Base-by-base conservation (phyloP, 1,140 invertebrate species). In the Yoshiicerus persimilis region DNA sequence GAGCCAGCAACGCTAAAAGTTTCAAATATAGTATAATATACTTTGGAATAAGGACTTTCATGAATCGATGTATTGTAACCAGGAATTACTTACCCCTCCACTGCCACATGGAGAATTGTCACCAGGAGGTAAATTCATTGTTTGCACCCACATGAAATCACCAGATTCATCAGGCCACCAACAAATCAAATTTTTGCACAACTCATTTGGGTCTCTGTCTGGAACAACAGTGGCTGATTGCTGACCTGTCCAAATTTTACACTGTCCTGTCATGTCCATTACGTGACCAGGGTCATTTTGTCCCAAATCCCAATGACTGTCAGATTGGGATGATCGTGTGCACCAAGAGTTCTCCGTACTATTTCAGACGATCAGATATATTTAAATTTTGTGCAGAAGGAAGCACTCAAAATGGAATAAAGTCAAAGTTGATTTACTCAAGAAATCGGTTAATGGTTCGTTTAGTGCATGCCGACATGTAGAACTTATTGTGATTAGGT, bases 131-230 rank as follows among this genome's bases (percentile, higher is more conserved):
- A 80, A 80, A 20, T 80, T 80, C 32, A 80, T 36, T 9, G 34
- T 80, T 6, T 38, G 34, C 0, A 80, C 75, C 75, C 75, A 80
- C 75, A 77, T 77, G 30, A 38, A 80, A 2, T 80, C 34, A 20
- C 75, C 75, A n/a, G 13, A n/a, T 38, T 38, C 75, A 80, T 80
- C 75, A n/a, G 75, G 75, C 75, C 75, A 80, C 75, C 75, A 80
- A 34, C 75, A 80, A 80, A 80, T 36, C n/a, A 80, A 80, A 20
- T 80, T 80, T 80, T 80, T 80, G 32, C 75, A 80, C 20, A 80
- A 80, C 16, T 36, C 75, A 80, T 80, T 80, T 36, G 75, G 75
- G 9, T 80, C 75, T 36, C 34, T 38, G 32, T 80, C 75, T n/a
- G 75, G 75, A 20, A 80, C 75, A 11, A 80, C 75, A 8, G 70